phyloP scores from a whole-genome alignment of 2,888 invertebrate species.

The Subacronicta megacephala region DNA sequence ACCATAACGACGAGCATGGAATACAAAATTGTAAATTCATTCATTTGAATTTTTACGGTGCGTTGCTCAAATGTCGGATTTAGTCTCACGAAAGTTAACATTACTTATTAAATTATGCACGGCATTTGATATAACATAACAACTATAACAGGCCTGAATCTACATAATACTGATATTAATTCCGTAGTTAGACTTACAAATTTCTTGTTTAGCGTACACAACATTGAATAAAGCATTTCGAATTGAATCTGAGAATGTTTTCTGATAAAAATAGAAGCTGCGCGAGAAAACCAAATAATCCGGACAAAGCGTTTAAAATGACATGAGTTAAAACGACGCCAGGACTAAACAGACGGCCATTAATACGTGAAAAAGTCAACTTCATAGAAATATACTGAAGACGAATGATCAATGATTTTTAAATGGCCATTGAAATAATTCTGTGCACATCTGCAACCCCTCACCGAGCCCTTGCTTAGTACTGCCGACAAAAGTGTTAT shows the following conservation, averaged over 20 bases:
- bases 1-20: conserved; percentile 42
- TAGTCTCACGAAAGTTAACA: conserved; percentile 45
- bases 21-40: conserved; percentile 54
- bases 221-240: conserved; percentile 27
- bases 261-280: conserved; percentile 28
- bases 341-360: conserved; percentile 32
- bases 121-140: conserved; percentile 39
- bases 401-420: conserved; percentile 53
- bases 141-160: conserved; percentile 31
- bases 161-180: conserved; percentile 49
- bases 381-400: conserved; percentile 40
- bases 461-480: conserved; percentile 38
- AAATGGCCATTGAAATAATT: conserved; percentile 53
- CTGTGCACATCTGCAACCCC: conserved; percentile 60
- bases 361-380: conserved; percentile 47
- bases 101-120: conserved; percentile 44
- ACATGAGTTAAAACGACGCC: conserved; percentile 43
- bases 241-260: conserved; percentile 21
- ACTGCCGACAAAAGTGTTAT: conserved; percentile 56
- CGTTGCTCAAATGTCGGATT: conserved; percentile 40
- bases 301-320: conserved; percentile 38
- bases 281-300: conserved; percentile 35
- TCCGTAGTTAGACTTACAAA: conserved; percentile 39
- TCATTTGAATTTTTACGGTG: conserved; percentile 54
- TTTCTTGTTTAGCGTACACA: conserved; percentile 24